Evolutionary conservation across 1,140 invertebrate species (phyloP).

Genomic region (Ips typographus): DNA sequence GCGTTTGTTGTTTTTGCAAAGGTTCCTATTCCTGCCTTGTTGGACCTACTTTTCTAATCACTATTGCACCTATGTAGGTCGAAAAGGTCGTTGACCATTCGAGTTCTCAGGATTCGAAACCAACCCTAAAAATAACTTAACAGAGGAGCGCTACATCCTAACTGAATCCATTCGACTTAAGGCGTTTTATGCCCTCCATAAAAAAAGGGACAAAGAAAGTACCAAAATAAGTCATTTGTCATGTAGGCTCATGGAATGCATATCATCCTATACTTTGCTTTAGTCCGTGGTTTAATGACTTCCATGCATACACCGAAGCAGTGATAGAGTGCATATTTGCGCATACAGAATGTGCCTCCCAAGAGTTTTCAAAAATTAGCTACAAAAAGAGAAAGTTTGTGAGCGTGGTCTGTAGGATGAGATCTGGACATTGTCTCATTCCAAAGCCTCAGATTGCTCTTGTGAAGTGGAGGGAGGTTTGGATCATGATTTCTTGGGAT

Average conservation of each 20-base stretch:
- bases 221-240: conserved; percentile 27
- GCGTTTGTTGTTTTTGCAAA: background rate
- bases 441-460: no score
- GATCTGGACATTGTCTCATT: no score
- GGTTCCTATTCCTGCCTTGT: no score
- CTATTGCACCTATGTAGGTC: background rate
- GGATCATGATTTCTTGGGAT: no score
- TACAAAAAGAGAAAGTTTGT: no score
- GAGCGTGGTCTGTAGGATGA: no score
- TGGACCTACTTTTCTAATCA: background rate
- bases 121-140: background rate
- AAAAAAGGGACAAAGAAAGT: conserved; percentile 14
- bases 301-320: background rate
- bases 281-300: background rate
- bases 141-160: no score
- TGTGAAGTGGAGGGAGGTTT: no score
- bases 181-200: conserved; percentile 3
- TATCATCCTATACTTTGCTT: background rate
- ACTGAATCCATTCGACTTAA: no score
- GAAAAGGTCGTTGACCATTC: background rate
- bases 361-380: no score
- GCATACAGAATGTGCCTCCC: no score
- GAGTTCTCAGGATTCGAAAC: background rate
- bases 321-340: no score
- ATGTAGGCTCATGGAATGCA: conserved; percentile 3